phyloP scores from a whole-genome alignment of 2,888 invertebrate species.

The Pherbina coryleti region DNA sequence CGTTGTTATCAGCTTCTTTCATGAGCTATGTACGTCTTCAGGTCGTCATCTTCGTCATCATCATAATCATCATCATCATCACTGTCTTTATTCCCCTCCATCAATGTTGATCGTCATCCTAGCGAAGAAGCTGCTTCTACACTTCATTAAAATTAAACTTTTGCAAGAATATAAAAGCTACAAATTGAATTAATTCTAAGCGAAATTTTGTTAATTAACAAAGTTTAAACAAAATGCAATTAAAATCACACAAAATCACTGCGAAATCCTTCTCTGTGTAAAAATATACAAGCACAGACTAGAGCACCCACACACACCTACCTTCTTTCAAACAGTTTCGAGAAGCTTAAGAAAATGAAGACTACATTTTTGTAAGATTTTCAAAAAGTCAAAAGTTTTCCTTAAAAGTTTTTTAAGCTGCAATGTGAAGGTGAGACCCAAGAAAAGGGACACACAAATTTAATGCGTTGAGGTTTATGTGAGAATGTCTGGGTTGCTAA shows the following conservation, averaged over 20 bases:
- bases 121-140: not conserved
- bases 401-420: too few relatives aligned
- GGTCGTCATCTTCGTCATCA: not conserved
- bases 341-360: too few relatives aligned
- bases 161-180: constrained; percentile 7
- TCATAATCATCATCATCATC: not conserved
- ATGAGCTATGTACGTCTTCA: not conserved
- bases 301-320: not conserved
- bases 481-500: too few relatives aligned
- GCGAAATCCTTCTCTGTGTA: not conserved
- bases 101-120: not conserved
- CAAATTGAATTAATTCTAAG: constrained; percentile 33
- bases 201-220: constrained; percentile 49
- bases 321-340: too few relatives aligned
- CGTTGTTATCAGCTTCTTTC: not conserved
- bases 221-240: constrained; percentile 46
- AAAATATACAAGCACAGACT: not conserved
- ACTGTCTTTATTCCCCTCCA: too few relatives aligned
- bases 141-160: constrained; percentile 26
- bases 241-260: constrained; percentile 28
- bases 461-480: too few relatives aligned
- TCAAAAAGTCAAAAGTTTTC: too few relatives aligned
- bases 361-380: too few relatives aligned
- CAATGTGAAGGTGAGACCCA: too few relatives aligned
- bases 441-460: too few relatives aligned